Percentiles rank a stretch among this genome's conserved stretches.
Conservation (phyloP, 2,888 invertebrate genomes). For the Ptychoptera contaminata region DNA sequence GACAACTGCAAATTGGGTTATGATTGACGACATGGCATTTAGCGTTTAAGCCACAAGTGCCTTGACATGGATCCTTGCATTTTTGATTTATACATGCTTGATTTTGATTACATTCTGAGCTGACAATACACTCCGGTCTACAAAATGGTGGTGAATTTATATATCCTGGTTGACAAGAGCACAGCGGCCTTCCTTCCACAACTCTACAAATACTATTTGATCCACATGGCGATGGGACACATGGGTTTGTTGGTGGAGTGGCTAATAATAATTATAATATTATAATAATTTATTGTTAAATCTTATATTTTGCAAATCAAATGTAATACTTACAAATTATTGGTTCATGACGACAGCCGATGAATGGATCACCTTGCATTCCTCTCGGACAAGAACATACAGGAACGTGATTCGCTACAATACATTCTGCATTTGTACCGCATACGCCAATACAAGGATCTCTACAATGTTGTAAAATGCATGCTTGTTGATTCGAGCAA, state of each 20-base stretch:
- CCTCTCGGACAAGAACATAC: constrained; percentile 64
- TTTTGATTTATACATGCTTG: constrained; percentile 63
- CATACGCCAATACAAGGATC: constrained; percentile 77
- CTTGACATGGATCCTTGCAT: constrained; percentile 61
- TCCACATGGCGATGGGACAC: constrained; percentile 63
- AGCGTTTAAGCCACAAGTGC: constrained; percentile 61
- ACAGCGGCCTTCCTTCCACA: constrained; percentile 55
- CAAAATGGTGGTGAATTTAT: constrained; percentile 62
- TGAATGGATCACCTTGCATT: constrained; percentile 69
- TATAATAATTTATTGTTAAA: not conserved
- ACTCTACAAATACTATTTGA: constrained; percentile 60
- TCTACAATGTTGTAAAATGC: constrained; percentile 69
- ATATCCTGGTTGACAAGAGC: constrained; percentile 57
- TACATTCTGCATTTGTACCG: constrained; percentile 67
- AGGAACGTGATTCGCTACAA: constrained; percentile 67
- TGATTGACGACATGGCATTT: constrained; percentile 65
- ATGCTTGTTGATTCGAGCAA: constrained; percentile 60
- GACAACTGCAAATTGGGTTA: constrained; percentile 64
- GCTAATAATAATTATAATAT: constrained; percentile 11
- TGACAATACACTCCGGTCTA: constrained; percentile 61
- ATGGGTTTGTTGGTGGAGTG: constrained; percentile 40
- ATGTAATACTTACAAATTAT: constrained; percentile 35
- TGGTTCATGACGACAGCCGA: constrained; percentile 49
- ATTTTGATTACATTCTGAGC: constrained; percentile 59
- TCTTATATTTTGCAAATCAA: not conserved